Evolutionary conservation across 2,888 invertebrate species (phyloP).

Genomic region (Metallyticus violacea): DNA sequence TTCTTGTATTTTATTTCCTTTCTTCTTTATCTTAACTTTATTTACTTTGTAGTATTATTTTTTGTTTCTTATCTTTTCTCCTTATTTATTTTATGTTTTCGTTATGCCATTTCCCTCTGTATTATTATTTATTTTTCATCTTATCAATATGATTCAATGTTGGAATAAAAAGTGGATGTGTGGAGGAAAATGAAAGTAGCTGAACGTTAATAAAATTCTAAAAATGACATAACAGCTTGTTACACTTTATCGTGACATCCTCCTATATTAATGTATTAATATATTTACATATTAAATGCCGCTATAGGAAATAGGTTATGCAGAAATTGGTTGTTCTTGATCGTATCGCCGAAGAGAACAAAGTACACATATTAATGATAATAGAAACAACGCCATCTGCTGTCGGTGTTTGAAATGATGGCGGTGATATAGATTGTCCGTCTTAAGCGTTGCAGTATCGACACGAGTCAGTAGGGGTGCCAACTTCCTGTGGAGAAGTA

Average conservation of each 20-base stretch:
- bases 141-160: not conserved
- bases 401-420: not conserved
- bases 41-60: not conserved
- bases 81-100: not conserved
- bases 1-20: too few species aligned
- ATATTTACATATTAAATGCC: not conserved
- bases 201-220: not conserved
- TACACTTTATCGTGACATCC: not conserved
- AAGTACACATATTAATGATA: not conserved
- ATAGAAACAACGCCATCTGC: not conserved
- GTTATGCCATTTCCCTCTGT: too few species aligned
- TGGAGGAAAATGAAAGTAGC: not conserved
- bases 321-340: not conserved
- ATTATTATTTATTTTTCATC: not conserved
- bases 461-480: not conserved
- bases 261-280: not conserved
- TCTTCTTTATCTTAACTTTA: too few species aligned
- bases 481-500: not conserved
- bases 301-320: not conserved
- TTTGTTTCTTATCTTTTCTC: not conserved
- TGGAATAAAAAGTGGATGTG: not conserved
- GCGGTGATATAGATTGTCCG: not conserved
- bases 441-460: not conserved
- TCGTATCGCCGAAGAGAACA: not conserved
- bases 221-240: not conserved